phyloP scores from a whole-genome alignment of 2,888 invertebrate genomes.

The Andrena minutula region DNA sequence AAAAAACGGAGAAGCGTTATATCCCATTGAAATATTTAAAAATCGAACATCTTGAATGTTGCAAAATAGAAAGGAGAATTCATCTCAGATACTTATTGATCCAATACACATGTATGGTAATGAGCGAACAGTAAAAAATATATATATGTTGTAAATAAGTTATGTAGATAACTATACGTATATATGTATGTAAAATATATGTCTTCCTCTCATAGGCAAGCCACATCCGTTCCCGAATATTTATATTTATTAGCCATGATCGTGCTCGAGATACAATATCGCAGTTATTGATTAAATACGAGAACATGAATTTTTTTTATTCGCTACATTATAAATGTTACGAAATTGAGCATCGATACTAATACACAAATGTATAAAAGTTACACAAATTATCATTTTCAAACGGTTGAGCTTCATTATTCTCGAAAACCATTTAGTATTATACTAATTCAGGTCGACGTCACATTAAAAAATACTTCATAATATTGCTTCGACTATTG shows the following conservation, averaged over 20 bases:
- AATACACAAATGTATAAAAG: no score
- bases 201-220: slow-evolving; percentile 15
- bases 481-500: no score
- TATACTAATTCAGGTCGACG: no score
- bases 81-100: not conserved
- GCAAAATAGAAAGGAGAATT: not conserved
- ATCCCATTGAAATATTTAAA: not conserved
- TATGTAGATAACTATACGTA: slow-evolving; percentile 34
- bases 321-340: no score
- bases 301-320: no score
- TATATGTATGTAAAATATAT: slow-evolving; percentile 26
- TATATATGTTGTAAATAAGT: slow-evolving; percentile 51
- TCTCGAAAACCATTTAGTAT: no score
- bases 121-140: slow-evolving; percentile 14
- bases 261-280: slow-evolving; percentile 25
- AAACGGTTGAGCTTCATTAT: no score
- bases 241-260: slow-evolving; percentile 30
- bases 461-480: no score
- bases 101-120: not conserved
- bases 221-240: slow-evolving; percentile 23
- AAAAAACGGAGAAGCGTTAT: not conserved
- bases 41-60: not conserved
- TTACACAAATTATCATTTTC: no score
- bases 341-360: no score
- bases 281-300: not conserved